Evolutionary conservation across 2,888 invertebrate genomes (phyloP).

Genomic region (Microdon myrmicae): DNA sequence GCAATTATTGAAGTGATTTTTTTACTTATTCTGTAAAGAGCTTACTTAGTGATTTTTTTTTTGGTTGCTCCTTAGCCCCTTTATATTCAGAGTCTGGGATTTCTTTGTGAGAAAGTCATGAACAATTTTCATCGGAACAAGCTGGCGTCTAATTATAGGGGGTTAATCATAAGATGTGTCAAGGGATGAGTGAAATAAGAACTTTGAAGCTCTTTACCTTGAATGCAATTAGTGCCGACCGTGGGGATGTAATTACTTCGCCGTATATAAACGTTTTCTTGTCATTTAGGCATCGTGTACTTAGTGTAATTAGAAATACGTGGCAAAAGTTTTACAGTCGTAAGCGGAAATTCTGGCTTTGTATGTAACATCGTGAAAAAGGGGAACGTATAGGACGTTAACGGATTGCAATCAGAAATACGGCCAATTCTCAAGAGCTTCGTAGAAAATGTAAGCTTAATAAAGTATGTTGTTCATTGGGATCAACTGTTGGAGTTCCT

Average conservation of each 20-base stretch:
- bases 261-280: too few species aligned
- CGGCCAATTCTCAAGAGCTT: too few species aligned
- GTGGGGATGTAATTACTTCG: constrained; percentile 20
- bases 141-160: constrained; percentile 21
- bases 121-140: not conserved
- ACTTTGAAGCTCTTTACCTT: constrained; percentile 5
- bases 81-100: constrained; percentile 4
- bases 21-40: not conserved
- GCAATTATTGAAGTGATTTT: constrained; percentile 45
- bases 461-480: too few species aligned
- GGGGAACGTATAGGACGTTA: too few species aligned
- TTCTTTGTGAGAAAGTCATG: constrained; percentile 8
- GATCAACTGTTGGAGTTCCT: too few species aligned
- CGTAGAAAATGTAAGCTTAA: too few species aligned
- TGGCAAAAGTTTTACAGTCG: too few species aligned
- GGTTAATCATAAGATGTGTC: constrained; percentile 29
- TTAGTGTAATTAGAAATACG: too few species aligned
- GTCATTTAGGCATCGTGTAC: too few species aligned
- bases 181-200: constrained; percentile 8
- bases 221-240: constrained; percentile 24
- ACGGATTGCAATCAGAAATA: too few species aligned
- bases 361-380: too few species aligned
- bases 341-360: too few species aligned
- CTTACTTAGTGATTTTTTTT: constrained; percentile 7
- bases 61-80: not conserved